Conservation (phyloP, 2,888 invertebrate species). For the Drosophila merina region DNA sequence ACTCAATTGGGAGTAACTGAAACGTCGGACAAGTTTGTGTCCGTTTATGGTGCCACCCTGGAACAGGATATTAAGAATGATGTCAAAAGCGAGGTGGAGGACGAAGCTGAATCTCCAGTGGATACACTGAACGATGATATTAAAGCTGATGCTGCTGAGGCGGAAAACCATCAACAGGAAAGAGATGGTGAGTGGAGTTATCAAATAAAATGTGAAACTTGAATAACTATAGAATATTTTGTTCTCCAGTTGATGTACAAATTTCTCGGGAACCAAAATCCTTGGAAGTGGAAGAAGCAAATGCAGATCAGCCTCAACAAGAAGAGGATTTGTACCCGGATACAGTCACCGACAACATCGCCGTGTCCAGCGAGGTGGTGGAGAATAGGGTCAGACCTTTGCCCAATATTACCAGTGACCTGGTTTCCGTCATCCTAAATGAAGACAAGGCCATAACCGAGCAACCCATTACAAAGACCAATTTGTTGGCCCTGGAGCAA, state of each 20-base stretch:
- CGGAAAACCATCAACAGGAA: conserved; percentile 15
- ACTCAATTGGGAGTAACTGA: conserved; percentile 1
- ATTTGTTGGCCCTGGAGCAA: conserved; percentile 55
- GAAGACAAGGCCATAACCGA: conserved; percentile 63
- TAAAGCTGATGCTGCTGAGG: conserved; percentile 4
- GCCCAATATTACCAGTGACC: conserved; percentile 55
- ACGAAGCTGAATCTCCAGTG: conserved; percentile 35
- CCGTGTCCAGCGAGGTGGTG: conserved; percentile 15
- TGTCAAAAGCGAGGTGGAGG: conserved; percentile 71
- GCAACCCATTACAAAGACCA: conserved; percentile 57
- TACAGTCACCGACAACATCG: conserved; percentile 18
- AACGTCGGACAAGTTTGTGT: conserved; percentile 52
- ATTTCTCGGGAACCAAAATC: conserved; percentile 60
- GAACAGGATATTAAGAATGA: conserved; percentile 77
- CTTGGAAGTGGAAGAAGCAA: conserved; percentile 23
- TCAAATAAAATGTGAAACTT: accelerated
- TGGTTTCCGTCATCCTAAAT: conserved; percentile 53
- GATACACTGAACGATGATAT: conserved; percentile 36
- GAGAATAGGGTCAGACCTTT: conserved; percentile 33
- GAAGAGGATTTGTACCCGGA: conserved; percentile 11
- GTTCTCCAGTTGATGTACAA: conserved; percentile 32
- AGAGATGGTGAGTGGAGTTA: conserved; percentile 35
- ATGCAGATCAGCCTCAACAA: background rate
- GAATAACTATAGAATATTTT: background rate
- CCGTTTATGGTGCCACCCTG: conserved; percentile 58